Conservation (phyloP, 2,888 invertebrate species). For the Tineola bisselliella region DNA sequence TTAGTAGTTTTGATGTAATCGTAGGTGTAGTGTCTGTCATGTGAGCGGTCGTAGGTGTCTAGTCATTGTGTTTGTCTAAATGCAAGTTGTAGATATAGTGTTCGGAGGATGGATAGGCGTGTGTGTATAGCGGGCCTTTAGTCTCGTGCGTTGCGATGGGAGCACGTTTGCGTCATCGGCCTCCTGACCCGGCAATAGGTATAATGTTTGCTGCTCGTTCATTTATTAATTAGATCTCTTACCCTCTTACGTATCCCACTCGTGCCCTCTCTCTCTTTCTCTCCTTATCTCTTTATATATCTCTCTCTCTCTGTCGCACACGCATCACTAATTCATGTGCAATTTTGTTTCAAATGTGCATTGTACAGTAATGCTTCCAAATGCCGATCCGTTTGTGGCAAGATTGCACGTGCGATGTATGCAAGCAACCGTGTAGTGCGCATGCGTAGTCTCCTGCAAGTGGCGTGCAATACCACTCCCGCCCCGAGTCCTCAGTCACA, state of each 20-base stretch:
- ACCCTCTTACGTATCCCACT: not conserved
- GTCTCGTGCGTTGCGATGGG: too few relatives aligned
- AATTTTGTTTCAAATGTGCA: not conserved
- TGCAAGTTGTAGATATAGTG: too few relatives aligned
- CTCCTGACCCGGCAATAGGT: not conserved
- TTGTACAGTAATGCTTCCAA: too few relatives aligned
- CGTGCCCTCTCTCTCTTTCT: not conserved
- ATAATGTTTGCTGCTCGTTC: conserved; percentile 63
- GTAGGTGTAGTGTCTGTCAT: too few relatives aligned
- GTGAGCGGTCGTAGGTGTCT: too few relatives aligned
- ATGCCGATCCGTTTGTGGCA: too few relatives aligned
- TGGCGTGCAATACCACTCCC: not conserved
- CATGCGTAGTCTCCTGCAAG: not conserved
- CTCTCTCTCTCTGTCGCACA: not conserved
- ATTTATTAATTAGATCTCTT: conserved; percentile 32
- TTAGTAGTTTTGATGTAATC: too few relatives aligned
- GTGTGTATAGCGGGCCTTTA: too few relatives aligned
- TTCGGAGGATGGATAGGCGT: too few relatives aligned
- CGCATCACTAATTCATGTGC: not conserved
- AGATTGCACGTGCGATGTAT: not conserved
- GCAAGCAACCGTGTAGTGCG: not conserved
- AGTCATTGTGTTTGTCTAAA: too few relatives aligned
- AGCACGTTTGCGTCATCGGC: not conserved
- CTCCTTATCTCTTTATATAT: too few relatives aligned
- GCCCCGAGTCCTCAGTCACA: conserved; percentile 21